Evolutionary conservation across 2,888 invertebrate species (phyloP).

Genomic region (Drosophila phalerata): DNA sequence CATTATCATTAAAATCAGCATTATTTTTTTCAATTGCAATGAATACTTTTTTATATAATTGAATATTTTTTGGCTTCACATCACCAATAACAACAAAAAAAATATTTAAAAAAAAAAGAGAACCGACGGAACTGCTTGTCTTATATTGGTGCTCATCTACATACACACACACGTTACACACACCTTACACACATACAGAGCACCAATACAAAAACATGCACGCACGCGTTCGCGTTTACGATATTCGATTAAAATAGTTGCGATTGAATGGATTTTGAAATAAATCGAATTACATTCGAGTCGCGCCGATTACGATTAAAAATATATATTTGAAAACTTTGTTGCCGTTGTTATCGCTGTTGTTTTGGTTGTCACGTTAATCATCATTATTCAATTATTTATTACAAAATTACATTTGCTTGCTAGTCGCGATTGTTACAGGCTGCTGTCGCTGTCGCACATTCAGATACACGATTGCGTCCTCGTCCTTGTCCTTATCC

Average conservation of each 20-base stretch:
- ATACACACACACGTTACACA: slow-evolving; percentile 12
- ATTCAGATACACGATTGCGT: slow-evolving; percentile 12
- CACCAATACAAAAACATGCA: slow-evolving; percentile 28
- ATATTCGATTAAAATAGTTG: slow-evolving; percentile 35
- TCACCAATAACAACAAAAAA: slow-evolving; percentile 44
- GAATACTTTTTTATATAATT: background rate
- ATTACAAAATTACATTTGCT: slow-evolving; percentile 39
- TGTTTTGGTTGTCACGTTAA: slow-evolving; percentile 32
- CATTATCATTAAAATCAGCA: slow-evolving; percentile 25
- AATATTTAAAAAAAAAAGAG: slow-evolving; percentile 42
- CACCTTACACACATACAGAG: slow-evolving; percentile 10
- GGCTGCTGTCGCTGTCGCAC: slow-evolving; percentile 15
- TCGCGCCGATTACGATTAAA: slow-evolving; percentile 14
- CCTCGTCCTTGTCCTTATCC: slow-evolving; percentile 40
- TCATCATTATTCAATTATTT: slow-evolving; percentile 38
- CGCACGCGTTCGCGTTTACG: slow-evolving; percentile 48
- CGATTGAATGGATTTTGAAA: slow-evolving; percentile 40
- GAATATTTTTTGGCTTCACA: slow-evolving; percentile 25
- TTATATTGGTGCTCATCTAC: slow-evolving; percentile 11
- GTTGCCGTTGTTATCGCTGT: slow-evolving; percentile 12
- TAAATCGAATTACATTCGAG: slow-evolving; percentile 29
- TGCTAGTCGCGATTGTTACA: slow-evolving; percentile 28
- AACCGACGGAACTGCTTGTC: background rate
- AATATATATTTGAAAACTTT: background rate
- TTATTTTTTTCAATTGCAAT: slow-evolving; percentile 5